Percentiles rank a stretch among this genome's conserved stretches.
These are phyloP conservation scores for Monodelphis domestica DNA, from an alignment of 2,797 vertebrate genomes.

Conservation along the genomic window DNA sequence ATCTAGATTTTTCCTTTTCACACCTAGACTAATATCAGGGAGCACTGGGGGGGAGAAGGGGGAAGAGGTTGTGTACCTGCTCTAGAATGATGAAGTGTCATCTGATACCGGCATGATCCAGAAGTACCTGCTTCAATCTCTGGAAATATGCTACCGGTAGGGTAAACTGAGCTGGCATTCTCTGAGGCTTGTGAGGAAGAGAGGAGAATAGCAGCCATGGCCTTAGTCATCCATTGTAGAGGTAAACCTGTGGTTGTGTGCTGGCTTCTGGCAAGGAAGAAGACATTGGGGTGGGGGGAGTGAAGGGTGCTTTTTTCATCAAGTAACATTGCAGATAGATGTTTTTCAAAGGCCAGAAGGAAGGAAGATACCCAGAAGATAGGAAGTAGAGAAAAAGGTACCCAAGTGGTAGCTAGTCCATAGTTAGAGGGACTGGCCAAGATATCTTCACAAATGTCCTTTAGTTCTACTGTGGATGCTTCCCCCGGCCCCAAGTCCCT, in stretches of 20 bases:
- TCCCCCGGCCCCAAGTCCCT: neutral
- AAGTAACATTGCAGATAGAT: conserved; percentile 9
- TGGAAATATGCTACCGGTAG: conserved; percentile 44
- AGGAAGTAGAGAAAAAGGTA: neutral
- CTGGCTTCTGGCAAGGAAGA: conserved; percentile 13
- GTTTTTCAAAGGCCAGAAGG: neutral
- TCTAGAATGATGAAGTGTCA: conserved; percentile 65
- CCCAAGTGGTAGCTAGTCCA: neutral
- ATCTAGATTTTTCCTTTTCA: neutral
- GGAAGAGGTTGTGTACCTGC: neutral
- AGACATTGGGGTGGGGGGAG: neutral
- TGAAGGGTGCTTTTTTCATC: neutral
- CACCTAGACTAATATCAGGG: conserved; percentile 38
- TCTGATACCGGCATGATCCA: conserved; percentile 35
- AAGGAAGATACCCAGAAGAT: neutral
- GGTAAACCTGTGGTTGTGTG: neutral
- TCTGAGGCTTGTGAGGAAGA: conserved; percentile 11
- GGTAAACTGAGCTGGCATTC: conserved; percentile 42
- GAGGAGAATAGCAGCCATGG: conserved; percentile 29
- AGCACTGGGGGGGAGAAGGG: neutral
- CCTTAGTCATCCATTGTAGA: neutral
- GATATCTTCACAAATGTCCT: neutral
- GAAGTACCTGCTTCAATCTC: conserved; percentile 51
- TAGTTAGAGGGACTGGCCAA: neutral
- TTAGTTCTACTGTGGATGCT: neutral